Conservation (phyloP, 2,797 vertebrate genomes). For the Lithobates sylvaticus region DNA sequence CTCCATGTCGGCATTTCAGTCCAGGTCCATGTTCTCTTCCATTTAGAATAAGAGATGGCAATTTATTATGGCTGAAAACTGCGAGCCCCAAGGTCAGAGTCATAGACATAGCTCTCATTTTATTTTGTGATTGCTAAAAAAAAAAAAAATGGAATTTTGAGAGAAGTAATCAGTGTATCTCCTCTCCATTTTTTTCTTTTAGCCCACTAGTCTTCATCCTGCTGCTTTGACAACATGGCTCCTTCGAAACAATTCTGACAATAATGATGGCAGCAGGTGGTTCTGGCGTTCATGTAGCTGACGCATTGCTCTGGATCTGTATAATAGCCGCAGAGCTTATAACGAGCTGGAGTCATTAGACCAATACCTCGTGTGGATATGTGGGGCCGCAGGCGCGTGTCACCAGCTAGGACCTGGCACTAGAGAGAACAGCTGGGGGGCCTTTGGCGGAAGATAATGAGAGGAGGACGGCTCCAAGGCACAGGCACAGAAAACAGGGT, state of each 20-base stretch:
- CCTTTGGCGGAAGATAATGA: slow-evolving; percentile 9
- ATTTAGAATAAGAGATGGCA: no score
- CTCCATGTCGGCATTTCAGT: no score
- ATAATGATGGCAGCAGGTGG: neutral
- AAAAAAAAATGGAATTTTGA: no score
- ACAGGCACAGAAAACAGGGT: neutral
- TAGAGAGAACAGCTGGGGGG: slow-evolving; percentile 1
- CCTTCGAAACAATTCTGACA: neutral
- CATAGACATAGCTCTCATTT: no score
- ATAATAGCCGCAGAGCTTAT: neutral
- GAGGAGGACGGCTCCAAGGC: neutral
- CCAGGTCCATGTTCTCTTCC: no score
- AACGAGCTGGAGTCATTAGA: neutral
- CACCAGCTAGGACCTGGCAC: neutral
- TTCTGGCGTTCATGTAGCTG: neutral
- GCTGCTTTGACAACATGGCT: no score
- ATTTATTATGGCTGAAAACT: no score
- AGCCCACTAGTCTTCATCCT: no score
- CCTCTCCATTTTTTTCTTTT: no score
- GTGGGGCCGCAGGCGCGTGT: neutral
- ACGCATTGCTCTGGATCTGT: neutral
- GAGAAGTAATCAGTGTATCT: no score
- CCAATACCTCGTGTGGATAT: neutral
- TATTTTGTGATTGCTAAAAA: no score
- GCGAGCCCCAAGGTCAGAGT: no score